Evolutionary conservation across 2,113 vertebrate species (phyloP).

Genomic region (Xerus inauris): DNA sequence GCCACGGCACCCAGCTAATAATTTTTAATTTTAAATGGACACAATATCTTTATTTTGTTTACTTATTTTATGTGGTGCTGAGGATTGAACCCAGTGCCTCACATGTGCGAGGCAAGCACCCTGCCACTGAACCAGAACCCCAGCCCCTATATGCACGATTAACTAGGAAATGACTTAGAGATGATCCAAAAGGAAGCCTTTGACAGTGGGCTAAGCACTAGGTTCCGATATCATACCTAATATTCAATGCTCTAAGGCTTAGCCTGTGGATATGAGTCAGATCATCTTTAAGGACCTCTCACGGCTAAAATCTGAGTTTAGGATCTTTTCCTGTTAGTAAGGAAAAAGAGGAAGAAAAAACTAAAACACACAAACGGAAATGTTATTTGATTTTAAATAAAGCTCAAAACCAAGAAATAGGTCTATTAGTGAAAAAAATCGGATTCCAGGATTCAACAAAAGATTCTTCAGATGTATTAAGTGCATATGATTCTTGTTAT

Average conservation of each 20-base stretch:
- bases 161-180: slow-evolving; percentile 1
- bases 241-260: background rate
- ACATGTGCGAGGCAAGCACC: no score
- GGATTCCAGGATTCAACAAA: slow-evolving; percentile 11
- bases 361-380: slow-evolving; percentile 26
- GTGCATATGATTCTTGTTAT: background rate
- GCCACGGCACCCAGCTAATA: no score
- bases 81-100: no score
- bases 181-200: background rate
- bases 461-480: slow-evolving; percentile 43
- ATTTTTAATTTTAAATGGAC: no score
- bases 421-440: background rate
- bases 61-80: no score
- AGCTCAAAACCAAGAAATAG: slow-evolving; percentile 12
- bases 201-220: background rate
- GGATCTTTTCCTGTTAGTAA: background rate
- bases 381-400: slow-evolving; percentile 22
- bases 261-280: background rate
- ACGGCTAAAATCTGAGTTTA: slow-evolving; percentile 22
- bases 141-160: background rate
- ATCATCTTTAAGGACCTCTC: background rate
- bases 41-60: no score
- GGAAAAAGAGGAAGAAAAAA: background rate
- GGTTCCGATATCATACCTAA: background rate
- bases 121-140: no score